phyloP scores from a whole-genome alignment of 2,113 vertebrate species.

The Lasiurus borealis region DNA sequence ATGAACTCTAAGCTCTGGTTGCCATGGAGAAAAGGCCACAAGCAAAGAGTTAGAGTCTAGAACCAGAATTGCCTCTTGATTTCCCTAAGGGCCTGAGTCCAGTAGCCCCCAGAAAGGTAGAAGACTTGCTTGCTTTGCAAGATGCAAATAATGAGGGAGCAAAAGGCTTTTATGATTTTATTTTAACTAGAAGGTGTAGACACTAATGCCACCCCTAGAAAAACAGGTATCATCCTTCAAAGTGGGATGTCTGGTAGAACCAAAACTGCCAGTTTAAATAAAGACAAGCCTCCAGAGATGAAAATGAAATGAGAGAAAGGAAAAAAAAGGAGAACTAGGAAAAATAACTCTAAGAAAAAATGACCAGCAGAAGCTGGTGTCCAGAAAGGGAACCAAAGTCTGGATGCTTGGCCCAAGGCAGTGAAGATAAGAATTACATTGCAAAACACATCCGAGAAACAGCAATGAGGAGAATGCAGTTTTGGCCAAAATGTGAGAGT shows the following conservation, averaged over 20 bases:
- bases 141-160: not conserved
- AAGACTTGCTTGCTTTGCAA: not conserved
- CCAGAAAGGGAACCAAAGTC: conserved; percentile 46
- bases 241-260: conserved; percentile 5
- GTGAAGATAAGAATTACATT: conserved; percentile 51
- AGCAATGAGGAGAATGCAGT: not conserved
- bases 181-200: conserved; percentile 61
- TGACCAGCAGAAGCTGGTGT: not conserved
- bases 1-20: not conserved
- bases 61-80: not conserved
- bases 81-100: not conserved
- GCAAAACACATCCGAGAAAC: conserved; percentile 48
- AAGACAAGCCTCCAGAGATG: not conserved
- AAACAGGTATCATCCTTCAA: conserved; percentile 6
- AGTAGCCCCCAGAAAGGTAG: not conserved
- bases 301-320: conserved; percentile 53
- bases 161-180: not conserved
- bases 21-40: not conserved
- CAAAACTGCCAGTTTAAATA: not conserved
- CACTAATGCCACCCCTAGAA: not conserved
- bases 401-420: not conserved
- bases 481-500: not conserved
- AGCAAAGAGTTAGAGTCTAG: not conserved
- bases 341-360: conserved; percentile 26
- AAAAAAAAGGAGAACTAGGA: conserved; percentile 71